phyloP scores from a whole-genome alignment of 2,888 invertebrate genomes.

The Limenitis camilla region DNA sequence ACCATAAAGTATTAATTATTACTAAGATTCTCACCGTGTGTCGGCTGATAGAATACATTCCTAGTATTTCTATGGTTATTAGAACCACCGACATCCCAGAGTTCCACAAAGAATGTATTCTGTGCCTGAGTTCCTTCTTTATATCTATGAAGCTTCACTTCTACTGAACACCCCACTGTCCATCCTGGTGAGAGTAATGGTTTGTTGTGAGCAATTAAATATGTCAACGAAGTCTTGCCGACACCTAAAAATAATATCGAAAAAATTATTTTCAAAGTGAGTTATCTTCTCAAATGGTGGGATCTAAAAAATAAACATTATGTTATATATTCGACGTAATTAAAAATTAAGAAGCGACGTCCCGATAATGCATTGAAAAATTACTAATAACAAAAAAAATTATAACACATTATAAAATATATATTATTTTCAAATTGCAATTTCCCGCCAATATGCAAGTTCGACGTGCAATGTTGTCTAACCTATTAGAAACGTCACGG shows the following conservation, averaged over 20 bases:
- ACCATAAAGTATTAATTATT: background rate
- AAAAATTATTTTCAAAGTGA: too few relatives aligned
- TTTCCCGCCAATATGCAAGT: conserved; percentile 33
- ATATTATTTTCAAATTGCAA: too few relatives aligned
- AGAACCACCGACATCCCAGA: conserved; percentile 98
- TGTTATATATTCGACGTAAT: too few relatives aligned
- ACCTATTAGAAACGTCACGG: conserved; percentile 32
- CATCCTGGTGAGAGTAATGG: conserved; percentile 90
- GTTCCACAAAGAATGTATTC: conserved; percentile 92
- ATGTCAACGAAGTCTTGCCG: conserved; percentile 96
- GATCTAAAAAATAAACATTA: too few relatives aligned
- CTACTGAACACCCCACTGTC: conserved; percentile 97
- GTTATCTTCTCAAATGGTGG: too few relatives aligned
- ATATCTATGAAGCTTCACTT: conserved; percentile 95
- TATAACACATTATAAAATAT: too few relatives aligned
- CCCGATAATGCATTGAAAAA: too few relatives aligned
- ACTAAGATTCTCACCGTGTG: conserved; percentile 79
- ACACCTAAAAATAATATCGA: conserved; percentile 79
- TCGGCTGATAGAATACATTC: conserved; percentile 93
- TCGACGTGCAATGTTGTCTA: conserved; percentile 38
- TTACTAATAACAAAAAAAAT: too few relatives aligned
- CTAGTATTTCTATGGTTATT: conserved; percentile 94
- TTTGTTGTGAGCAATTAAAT: conserved; percentile 91
- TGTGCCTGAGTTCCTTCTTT: conserved; percentile 95
- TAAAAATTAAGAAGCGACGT: too few relatives aligned